phyloP scores from a whole-genome alignment of 2,888 invertebrate species.

The Phalera bucephala region DNA sequence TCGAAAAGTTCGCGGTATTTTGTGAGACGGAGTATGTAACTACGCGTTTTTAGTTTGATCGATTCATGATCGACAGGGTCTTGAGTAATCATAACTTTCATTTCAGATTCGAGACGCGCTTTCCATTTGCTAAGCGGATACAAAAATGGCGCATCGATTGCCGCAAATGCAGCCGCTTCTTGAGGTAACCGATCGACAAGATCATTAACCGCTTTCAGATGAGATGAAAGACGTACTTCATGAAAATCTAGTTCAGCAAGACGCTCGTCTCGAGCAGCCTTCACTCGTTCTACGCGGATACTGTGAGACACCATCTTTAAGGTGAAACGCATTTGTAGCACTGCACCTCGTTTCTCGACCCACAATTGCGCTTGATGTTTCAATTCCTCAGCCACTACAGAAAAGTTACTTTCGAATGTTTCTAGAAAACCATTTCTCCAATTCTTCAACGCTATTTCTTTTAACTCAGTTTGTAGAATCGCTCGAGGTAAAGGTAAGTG shows the following conservation, averaged over 20 bases:
- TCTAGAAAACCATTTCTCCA: slow-evolving; percentile 69
- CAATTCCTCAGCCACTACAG: slow-evolving; percentile 51
- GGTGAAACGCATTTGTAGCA: slow-evolving; percentile 57
- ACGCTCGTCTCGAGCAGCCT: slow-evolving; percentile 47
- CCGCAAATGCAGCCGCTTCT: slow-evolving; percentile 45
- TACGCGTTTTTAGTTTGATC: slow-evolving; percentile 56
- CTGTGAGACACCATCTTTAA: slow-evolving; percentile 60
- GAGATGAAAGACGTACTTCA: slow-evolving; percentile 56
- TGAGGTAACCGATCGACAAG: slow-evolving; percentile 44
- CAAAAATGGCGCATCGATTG: slow-evolving; percentile 46
- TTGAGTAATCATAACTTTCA: slow-evolving; percentile 35
- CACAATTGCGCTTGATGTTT: slow-evolving; percentile 51
- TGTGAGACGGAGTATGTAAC: slow-evolving; percentile 53
- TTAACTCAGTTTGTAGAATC: slow-evolving; percentile 57
- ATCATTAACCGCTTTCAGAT: slow-evolving; percentile 52
- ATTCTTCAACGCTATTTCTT: slow-evolving; percentile 53
- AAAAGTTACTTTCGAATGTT: slow-evolving; percentile 53
- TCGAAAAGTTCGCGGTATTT: slow-evolving; percentile 53
- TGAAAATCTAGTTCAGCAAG: slow-evolving; percentile 53
- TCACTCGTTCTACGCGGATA: slow-evolving; percentile 57
- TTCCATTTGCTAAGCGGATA: slow-evolving; percentile 58
- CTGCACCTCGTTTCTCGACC: slow-evolving; percentile 51
- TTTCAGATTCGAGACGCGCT: slow-evolving; percentile 37
- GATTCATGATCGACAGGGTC: slow-evolving; percentile 45
- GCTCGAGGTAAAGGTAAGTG: slow-evolving; percentile 41